These are phyloP conservation scores for Diaphora mendica DNA, from an alignment of 2,888 invertebrate genomes.

Conservation along the genomic window DNA sequence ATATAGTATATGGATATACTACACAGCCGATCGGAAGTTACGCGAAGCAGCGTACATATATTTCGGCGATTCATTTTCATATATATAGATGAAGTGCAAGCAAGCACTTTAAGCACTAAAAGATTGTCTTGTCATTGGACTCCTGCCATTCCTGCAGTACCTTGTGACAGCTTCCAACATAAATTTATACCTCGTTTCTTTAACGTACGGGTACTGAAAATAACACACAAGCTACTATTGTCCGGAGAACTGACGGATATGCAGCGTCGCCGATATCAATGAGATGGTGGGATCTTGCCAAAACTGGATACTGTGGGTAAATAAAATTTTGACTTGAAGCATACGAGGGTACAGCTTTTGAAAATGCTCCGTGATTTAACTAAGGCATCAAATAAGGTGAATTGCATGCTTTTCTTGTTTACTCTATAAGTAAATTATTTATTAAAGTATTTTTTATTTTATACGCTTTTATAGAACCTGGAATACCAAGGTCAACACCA, in stretches of 20 bases:
- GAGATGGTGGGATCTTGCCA: conserved; percentile 36
- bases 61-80: too few species aligned
- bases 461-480: too few species aligned
- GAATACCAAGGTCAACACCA: too few species aligned
- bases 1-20: too few species aligned
- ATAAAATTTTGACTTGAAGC: conserved; percentile 11
- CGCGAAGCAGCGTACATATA: too few species aligned
- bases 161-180: not conserved
- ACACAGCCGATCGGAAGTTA: too few species aligned
- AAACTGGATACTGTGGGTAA: conserved; percentile 19
- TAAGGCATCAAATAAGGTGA: not conserved
- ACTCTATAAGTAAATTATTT: too few species aligned
- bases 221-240: conserved; percentile 35
- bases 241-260: conserved; percentile 40
- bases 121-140: too few species aligned
- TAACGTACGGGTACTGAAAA: conserved; percentile 7
- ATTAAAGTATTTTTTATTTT: too few species aligned
- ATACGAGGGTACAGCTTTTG: not conserved
- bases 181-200: not conserved
- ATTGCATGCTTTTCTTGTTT: not conserved
- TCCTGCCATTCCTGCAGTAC: not conserved
- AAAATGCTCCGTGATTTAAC: not conserved
- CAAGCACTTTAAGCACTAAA: too few species aligned
- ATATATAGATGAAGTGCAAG: too few species aligned
- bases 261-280: conserved; percentile 45